These are phyloP conservation scores for Cepphus grylle DNA, from an alignment of 2,113 vertebrate genomes.

Conservation along the genomic window DNA sequence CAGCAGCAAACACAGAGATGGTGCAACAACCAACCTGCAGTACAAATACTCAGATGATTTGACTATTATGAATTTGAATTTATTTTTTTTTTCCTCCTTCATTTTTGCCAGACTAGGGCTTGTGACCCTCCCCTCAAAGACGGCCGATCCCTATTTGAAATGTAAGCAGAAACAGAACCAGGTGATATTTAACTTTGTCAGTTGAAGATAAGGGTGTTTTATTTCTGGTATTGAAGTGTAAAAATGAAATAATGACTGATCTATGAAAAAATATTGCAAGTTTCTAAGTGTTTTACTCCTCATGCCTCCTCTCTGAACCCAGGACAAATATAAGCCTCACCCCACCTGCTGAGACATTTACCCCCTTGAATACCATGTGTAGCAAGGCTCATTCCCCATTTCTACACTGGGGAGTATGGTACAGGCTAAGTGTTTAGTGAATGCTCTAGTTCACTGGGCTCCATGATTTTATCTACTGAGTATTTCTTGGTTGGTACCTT, in stretches of 20 bases:
- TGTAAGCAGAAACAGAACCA: background rate
- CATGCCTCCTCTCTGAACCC: background rate
- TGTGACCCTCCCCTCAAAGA: background rate
- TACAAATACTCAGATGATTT: background rate
- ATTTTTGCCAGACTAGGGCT: background rate
- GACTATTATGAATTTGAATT: background rate
- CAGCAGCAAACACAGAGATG: background rate
- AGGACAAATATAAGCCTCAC: background rate
- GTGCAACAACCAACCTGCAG: background rate
- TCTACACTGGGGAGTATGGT: background rate
- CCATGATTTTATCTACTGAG: background rate
- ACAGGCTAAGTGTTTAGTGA: background rate
- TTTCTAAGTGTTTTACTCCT: background rate
- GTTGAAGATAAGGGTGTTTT: background rate
- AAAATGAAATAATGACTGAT: background rate
- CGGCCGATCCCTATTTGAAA: background rate
- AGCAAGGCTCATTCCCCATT: background rate
- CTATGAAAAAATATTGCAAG: background rate
- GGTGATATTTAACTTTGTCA: background rate
- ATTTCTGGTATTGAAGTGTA: background rate
- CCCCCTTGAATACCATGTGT: fast-evolving
- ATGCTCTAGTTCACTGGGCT: background rate
- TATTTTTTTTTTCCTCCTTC: background rate
- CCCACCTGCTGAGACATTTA: background rate
- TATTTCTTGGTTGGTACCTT: background rate